A percentile compares a stretch with the other conserved stretches of the same genome.
phyloP scores from a whole-genome alignment of 2,113 vertebrate genomes.

The Periophthalmus modestus region DNA sequence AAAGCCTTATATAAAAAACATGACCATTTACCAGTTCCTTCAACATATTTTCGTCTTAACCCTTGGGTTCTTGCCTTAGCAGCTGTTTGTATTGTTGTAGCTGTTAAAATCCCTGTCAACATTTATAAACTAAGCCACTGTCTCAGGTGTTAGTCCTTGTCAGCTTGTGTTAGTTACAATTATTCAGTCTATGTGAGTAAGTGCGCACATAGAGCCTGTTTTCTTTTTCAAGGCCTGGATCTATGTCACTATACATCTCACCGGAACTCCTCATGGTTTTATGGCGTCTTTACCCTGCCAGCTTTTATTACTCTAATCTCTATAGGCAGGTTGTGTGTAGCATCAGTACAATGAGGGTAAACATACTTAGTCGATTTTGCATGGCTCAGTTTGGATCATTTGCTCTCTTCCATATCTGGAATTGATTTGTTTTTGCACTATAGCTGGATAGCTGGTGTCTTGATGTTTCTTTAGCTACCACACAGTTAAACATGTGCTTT shows the following conservation, averaged over 20 bases:
- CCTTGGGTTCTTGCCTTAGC: background rate
- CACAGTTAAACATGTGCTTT: background rate
- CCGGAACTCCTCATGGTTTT: constrained; percentile 21
- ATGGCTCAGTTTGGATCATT: background rate
- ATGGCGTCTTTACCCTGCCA: constrained; percentile 29
- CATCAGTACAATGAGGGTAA: background rate
- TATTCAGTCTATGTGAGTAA: constrained; percentile 4
- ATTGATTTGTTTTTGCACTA: background rate
- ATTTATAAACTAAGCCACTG: constrained; percentile 16
- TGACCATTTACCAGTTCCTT: no score
- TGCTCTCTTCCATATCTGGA: background rate
- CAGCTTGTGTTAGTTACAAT: constrained; percentile 21
- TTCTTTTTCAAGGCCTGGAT: background rate
- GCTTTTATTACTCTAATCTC: constrained; percentile 27
- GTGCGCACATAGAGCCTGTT: background rate
- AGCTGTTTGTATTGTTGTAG: background rate
- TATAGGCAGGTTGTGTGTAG: constrained; percentile 1
- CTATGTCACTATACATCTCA: background rate
- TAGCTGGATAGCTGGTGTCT: background rate
- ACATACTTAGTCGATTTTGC: background rate
- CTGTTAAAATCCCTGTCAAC: constrained; percentile 13
- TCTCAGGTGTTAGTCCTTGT: constrained; percentile 17
- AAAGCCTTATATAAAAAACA: no score
- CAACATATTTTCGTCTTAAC: background rate
- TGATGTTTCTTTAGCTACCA: background rate